Percentiles rank a stretch among this genome's conserved stretches.
These are phyloP conservation scores for Peribatodes rhomboidaria DNA, from an alignment of 2,888 invertebrate species.

Conservation along the genomic window DNA sequence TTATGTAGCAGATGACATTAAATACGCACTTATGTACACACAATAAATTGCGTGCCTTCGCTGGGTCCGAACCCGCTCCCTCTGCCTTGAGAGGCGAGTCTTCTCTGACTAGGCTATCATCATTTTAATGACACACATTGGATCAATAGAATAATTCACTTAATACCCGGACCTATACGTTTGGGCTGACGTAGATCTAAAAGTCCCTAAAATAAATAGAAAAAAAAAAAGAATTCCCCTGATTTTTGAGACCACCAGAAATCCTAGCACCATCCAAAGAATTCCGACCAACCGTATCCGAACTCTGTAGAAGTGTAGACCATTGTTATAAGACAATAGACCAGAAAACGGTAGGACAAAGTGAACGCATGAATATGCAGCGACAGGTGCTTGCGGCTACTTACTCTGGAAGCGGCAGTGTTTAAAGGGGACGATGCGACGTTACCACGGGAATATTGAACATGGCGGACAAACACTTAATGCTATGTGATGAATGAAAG, in stretches of 20 bases:
- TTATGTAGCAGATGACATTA: too few relatives aligned
- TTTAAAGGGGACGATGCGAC: conserved; percentile 12
- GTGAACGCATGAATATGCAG: conserved; percentile 47
- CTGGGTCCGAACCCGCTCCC: too few relatives aligned
- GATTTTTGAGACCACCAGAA: conserved; percentile 27
- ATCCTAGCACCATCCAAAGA: conserved; percentile 22
- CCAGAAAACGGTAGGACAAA: conserved; percentile 36
- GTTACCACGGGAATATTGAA: not conserved
- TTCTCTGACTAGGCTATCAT: too few relatives aligned
- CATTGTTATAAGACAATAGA: conserved; percentile 42
- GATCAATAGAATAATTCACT: too few relatives aligned
- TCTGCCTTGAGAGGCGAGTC: too few relatives aligned
- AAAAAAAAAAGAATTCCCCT: too few relatives aligned
- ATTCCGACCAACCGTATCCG: conserved; percentile 26
- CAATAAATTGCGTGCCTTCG: too few relatives aligned
- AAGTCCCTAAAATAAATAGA: too few relatives aligned
- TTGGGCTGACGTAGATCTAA: too few relatives aligned
- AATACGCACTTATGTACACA: too few relatives aligned
- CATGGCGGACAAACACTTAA: not conserved
- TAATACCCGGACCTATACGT: conserved; percentile 3
- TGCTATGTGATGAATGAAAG: too few relatives aligned
- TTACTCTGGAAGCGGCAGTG: conserved; percentile 9
- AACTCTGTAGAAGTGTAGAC: conserved; percentile 11
- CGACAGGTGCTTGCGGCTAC: conserved; percentile 39
- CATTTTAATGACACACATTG: too few relatives aligned